Conservation (phyloP, 2,888 invertebrate genomes). For the Euzetes globulus region DNA sequence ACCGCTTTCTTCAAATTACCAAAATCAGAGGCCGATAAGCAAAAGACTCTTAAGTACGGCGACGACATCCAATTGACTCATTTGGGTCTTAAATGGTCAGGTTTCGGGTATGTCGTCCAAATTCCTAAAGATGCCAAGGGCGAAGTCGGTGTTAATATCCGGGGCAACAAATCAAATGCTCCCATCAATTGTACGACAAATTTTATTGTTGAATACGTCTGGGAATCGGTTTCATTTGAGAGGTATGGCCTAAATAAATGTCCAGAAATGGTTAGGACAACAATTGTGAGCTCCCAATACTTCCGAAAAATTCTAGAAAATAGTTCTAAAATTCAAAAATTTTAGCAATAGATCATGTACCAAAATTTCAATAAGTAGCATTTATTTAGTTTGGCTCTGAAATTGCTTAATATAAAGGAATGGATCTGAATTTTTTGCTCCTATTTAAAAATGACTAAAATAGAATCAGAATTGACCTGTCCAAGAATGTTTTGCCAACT, state of each 20-base stretch:
- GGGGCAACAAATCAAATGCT: constrained; percentile 79
- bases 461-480: no score
- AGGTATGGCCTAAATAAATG: constrained; percentile 55
- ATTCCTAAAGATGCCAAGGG: constrained; percentile 75
- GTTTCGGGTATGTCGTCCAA: constrained; percentile 90
- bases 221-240: constrained; percentile 98
- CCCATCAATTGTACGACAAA: constrained; percentile 89
- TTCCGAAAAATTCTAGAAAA: no score
- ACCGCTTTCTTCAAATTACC: constrained; percentile 95
- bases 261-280: no score
- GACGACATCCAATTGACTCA: constrained; percentile 90
- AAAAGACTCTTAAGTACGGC: constrained; percentile 97
- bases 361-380: no score
- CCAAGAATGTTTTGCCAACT: no score
- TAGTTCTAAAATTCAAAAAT: no score
- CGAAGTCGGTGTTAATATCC: constrained; percentile 93
- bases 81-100: constrained; percentile 86
- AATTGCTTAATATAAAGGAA: no score
- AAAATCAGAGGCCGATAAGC: constrained; percentile 97
- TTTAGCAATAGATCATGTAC: no score
- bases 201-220: constrained; percentile 97
- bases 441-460: no score
- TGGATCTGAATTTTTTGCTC: no score
- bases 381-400: no score
- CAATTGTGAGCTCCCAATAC: no score